A percentile compares a stretch with the other conserved stretches of the same genome.
Evolutionary conservation across 2,113 vertebrate species (phyloP).

Genomic region (Dasyornis broadbenti): DNA sequence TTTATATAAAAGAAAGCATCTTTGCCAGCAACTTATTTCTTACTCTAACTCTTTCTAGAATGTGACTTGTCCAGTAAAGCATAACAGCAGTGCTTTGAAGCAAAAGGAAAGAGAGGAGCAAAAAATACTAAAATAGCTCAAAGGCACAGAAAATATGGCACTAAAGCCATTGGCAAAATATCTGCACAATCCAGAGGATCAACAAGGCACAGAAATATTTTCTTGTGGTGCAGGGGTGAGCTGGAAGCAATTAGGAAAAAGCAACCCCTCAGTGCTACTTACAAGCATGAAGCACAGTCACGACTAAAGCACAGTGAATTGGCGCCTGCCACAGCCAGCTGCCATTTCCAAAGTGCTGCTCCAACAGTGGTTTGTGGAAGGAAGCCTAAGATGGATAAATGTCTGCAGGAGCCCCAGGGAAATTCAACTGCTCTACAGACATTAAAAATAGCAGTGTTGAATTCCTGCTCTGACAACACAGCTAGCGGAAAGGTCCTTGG

Average conservation of each 20-base stretch:
- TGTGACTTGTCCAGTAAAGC: constrained; percentile 29
- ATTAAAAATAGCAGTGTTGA: neutral
- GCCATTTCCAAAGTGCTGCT: neutral
- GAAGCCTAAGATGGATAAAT: neutral
- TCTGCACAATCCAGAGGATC: constrained; percentile 8
- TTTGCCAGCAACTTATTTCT: neutral
- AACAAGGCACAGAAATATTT: neutral
- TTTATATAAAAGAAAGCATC: neutral
- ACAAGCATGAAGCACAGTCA: neutral
- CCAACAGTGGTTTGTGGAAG: neutral
- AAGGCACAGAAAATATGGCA: neutral
- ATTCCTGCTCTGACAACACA: neutral
- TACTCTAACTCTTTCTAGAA: constrained; percentile 19
- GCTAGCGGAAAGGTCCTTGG: neutral
- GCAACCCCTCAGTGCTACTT: neutral
- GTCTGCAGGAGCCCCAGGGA: neutral
- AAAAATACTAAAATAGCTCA: neutral
- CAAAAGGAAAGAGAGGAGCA: neutral
- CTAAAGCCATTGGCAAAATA: neutral
- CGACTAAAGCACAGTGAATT: neutral
- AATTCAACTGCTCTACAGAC: neutral
- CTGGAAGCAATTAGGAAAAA: constrained; percentile 4
- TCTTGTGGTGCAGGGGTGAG: neutral
- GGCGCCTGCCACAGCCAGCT: neutral
- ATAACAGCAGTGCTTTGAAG: constrained; percentile 23